A percentile compares a stretch with the other conserved stretches of the same genome.
These are phyloP conservation scores for Akabosia matsudoensis DNA, from an alignment of 1,140 invertebrate species.

Conservation along the genomic window DNA sequence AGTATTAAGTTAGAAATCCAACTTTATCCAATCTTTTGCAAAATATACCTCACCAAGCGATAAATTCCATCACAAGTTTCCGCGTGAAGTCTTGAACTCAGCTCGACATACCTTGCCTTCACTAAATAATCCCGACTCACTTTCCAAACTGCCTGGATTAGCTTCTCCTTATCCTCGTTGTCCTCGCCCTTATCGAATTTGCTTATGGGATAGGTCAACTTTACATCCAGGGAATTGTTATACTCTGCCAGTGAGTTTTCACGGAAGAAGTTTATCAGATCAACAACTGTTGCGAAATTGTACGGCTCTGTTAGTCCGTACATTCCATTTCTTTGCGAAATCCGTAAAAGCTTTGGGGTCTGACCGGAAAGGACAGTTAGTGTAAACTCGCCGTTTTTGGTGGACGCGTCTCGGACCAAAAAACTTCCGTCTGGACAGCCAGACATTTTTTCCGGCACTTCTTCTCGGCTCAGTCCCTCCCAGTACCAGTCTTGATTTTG, in stretches of 20 bases:
- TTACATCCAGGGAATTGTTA: constrained; percentile 87
- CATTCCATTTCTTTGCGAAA: constrained; percentile 81
- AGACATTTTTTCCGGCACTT: constrained; percentile 86
- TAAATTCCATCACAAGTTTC: constrained; percentile 45
- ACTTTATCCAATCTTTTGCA: too few species aligned
- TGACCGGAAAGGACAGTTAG: constrained; percentile 90
- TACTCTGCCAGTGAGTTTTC: constrained; percentile 82
- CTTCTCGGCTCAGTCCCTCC: constrained; percentile 80
- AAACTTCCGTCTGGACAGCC: constrained; percentile 92
- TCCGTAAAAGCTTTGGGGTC: constrained; percentile 94
- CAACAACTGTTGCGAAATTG: constrained; percentile 85
- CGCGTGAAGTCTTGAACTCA: constrained; percentile 33
- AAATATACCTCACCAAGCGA: constrained; percentile 35
- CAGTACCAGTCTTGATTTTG: constrained; percentile 87
- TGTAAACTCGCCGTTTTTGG: constrained; percentile 85
- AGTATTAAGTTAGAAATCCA: too few species aligned
- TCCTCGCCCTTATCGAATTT: constrained; percentile 57
- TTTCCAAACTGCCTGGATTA: constrained; percentile 33
- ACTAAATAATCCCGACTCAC: constrained; percentile 41
- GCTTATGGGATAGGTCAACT: constrained; percentile 81
- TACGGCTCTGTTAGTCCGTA: constrained; percentile 90
- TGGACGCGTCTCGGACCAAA: constrained; percentile 89
- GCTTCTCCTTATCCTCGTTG: constrained; percentile 43
- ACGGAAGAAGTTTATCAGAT: constrained; percentile 84
- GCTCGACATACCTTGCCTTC: constrained; percentile 42